Evolutionary conservation across 2,888 invertebrate species (phyloP), one percentile per base, ranked within the genome.

Genomic region (Tinea semifulvella): DNA sequence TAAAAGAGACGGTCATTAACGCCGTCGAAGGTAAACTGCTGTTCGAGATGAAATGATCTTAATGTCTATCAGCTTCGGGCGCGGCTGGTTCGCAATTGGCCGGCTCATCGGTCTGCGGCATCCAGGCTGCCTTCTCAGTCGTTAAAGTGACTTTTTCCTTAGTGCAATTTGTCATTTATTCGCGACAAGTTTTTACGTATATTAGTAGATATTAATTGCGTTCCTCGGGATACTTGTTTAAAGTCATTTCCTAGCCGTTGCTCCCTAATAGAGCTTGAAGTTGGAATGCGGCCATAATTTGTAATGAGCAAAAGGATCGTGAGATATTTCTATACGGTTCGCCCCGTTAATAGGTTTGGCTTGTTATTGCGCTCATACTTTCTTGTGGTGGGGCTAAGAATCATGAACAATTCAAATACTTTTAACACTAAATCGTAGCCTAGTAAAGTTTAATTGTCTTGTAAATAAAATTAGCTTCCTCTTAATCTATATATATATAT

Each of bases 271-370:
- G 57, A 60, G 58, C 54, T 55, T 58, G 67, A 65, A 63, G 58
- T 60, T 65, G 71, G 75, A 79, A 79, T 79, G 79, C 80, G 73
- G 65, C 57, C 68, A 77, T 79, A 77, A 80, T 79, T 77, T 75
- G 79, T 79, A 79, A 79, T 79, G 70, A 77, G 73, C 60, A 57
- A 31, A n/a, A 65, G 69, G 70, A 71, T 79, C 72, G 72, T 71
- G 71, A 70, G 70, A 65, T 69, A 63, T 66, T 74, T 69, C 71
- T 74, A 66, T 72, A 68, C 73, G 74, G 66, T 68, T 68, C 63
- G 65, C 63, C 62, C 64, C 65, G 68, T 65, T 74, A 74, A 75
- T 72, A 72, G 64, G 65, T 66, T 65, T 54, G 61, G 58, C 75
- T 76, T 61, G 72, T 76, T 76, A 76, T 65, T 57, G 56, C 55